Conservation (phyloP, 1,140 invertebrate genomes). For the Sycobia sp. region DNA sequence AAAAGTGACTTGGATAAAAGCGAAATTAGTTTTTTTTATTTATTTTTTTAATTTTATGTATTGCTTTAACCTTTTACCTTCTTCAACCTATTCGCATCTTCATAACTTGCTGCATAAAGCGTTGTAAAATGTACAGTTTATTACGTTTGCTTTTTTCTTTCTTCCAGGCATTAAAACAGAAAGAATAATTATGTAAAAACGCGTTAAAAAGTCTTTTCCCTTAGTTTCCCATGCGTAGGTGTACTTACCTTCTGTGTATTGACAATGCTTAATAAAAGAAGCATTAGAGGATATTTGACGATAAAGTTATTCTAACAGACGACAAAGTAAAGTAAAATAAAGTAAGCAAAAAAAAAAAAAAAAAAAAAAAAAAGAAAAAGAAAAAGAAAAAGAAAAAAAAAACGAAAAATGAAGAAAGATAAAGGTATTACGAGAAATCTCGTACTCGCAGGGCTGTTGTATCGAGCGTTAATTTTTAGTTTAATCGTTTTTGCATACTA, state of each 20-base stretch:
- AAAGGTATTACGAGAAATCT: conserved; percentile 5
- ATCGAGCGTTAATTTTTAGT: conserved; percentile 30
- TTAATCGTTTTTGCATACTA: conserved; percentile 32
- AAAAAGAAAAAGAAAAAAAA: not conserved
- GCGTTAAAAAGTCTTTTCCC: no score
- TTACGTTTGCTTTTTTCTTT: conserved; percentile 12
- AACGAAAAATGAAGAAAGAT: conserved; percentile 9
- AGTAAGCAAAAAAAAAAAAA: not conserved
- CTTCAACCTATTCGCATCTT: not conserved
- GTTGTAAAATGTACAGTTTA: conserved; percentile 4
- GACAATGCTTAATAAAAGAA: conserved; percentile 37
- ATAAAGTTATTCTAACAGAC: conserved; percentile 38
- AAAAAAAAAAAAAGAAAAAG: conserved; percentile 6
- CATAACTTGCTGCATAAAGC: conserved; percentile 10
- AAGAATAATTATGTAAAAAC: no score
- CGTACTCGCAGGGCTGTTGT: conserved; percentile 26
- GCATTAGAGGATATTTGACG: conserved; percentile 3
- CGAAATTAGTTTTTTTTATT: conserved; percentile 19
- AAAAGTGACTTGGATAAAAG: conserved; percentile 15
- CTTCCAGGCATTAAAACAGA: conserved; percentile 14
- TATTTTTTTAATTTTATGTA: conserved; percentile 21
- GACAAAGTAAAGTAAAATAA: conserved; percentile 1
- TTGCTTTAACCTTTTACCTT: conserved; percentile 11
- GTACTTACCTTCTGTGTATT: conserved; percentile 52
- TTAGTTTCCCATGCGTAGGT: conserved; percentile 48